Evolutionary conservation across 2,113 vertebrate genomes (phyloP).

Genomic region (Tragelaphus scriptus): DNA sequence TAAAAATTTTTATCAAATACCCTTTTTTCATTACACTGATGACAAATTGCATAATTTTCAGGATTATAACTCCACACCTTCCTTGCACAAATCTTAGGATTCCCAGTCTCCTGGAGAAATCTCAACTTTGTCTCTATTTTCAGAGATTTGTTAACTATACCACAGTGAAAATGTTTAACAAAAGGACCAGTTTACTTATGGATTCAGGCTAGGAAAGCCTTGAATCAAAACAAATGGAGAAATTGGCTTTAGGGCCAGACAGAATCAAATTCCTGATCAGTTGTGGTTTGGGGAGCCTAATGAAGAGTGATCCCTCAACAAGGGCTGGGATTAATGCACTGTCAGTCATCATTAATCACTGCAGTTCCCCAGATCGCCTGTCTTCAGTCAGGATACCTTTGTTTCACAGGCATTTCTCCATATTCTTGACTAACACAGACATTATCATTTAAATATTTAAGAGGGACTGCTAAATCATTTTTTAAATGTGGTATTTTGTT

Average conservation of each 20-base stretch:
- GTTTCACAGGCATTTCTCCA: background rate
- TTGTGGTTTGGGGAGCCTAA: background rate
- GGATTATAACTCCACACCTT: background rate
- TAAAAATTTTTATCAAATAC: background rate
- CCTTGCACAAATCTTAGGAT: background rate
- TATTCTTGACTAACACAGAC: background rate
- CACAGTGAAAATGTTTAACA: conserved; percentile 30
- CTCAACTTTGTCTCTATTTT: background rate
- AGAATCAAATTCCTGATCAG: background rate
- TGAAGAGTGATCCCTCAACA: background rate
- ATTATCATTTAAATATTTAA: conserved; percentile 23
- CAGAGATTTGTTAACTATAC: background rate
- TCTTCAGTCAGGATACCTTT: background rate
- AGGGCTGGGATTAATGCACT: background rate
- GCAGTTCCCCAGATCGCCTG: background rate
- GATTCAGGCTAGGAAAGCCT: background rate
- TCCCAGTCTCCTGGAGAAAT: background rate
- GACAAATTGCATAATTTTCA: background rate
- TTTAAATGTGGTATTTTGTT: background rate
- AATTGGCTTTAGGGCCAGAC: background rate
- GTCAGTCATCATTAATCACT: background rate
- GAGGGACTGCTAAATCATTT: background rate
- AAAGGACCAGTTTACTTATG: background rate
- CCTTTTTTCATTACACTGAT: background rate
- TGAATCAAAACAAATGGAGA: conserved; percentile 46